Evolutionary conservation across 2,888 invertebrate genomes (phyloP).

Genomic region (Monopis laevigella): DNA sequence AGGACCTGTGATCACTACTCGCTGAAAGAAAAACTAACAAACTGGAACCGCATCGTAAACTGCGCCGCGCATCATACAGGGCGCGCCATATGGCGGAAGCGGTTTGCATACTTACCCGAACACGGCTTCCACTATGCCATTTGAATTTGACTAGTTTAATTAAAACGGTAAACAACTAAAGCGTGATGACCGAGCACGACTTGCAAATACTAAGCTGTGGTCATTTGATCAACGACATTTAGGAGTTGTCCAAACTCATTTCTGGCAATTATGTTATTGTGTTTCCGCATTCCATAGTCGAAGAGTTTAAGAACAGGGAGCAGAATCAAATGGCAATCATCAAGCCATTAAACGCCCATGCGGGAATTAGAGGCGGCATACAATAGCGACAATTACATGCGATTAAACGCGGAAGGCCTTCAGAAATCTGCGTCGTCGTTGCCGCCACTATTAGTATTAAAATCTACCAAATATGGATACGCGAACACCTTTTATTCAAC

Average conservation of each 20-base stretch:
- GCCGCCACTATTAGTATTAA: slow-evolving; percentile 6
- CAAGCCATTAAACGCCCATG: slow-evolving; percentile 46
- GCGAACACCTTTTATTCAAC: slow-evolving; percentile 8
- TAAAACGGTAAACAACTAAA: too few relatives aligned
- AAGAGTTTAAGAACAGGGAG: slow-evolving; percentile 25
- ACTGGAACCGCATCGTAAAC: slow-evolving; percentile 34
- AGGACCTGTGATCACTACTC: slow-evolving; percentile 8
- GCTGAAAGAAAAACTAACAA: slow-evolving; percentile 32
- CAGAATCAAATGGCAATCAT: slow-evolving; percentile 29
- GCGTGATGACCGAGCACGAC: too few relatives aligned
- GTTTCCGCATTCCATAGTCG: slow-evolving; percentile 38
- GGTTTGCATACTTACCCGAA: slow-evolving; percentile 12
- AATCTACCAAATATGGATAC: slow-evolving; percentile 11
- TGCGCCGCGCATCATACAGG: slow-evolving; percentile 24
- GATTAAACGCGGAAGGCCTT: slow-evolving; percentile 20
- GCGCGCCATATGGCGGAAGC: slow-evolving; percentile 50
- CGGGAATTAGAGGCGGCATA: slow-evolving; percentile 35
- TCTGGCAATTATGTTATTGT: slow-evolving; percentile 4
- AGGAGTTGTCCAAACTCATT: too few relatives aligned
- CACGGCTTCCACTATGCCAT: too few relatives aligned
- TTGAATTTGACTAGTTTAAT: too few relatives aligned
- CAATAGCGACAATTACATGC: slow-evolving; percentile 31
- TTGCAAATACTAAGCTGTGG: too few relatives aligned
- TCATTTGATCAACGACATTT: too few relatives aligned
- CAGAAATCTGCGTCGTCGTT: slow-evolving; percentile 17